Percentiles rank a stretch among this genome's conserved stretches.
Evolutionary conservation across 2,888 invertebrate genomes (phyloP).

Genomic region (Andrena trimmerana): DNA sequence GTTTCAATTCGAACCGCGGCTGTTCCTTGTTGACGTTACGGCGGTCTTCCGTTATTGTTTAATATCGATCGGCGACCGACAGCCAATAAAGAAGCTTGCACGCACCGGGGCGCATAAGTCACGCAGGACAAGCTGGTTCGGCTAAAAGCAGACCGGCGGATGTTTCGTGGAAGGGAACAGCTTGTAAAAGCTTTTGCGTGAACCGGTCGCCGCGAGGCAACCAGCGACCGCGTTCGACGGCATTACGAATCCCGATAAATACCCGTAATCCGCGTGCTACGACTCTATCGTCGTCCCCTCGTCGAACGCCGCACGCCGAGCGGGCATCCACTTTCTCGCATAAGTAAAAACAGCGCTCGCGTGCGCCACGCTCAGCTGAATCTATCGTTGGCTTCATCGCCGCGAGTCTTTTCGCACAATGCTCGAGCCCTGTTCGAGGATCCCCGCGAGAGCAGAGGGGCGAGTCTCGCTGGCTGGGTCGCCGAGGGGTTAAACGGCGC

Average conservation of each 20-base stretch:
- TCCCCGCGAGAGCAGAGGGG: too few relatives aligned
- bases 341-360: neutral
- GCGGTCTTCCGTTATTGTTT: slow-evolving; percentile 30
- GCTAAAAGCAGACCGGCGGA: neutral
- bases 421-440: too few relatives aligned
- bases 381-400: neutral
- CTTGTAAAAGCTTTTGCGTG: slow-evolving; percentile 13
- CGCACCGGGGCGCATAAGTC: neutral
- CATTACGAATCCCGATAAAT: slow-evolving; percentile 31
- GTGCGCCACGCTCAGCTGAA: neutral
- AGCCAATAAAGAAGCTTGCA: neutral
- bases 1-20: slow-evolving; percentile 23
- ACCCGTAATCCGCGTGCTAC: slow-evolving; percentile 16
- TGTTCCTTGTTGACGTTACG: slow-evolving; percentile 16
- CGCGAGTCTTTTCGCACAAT: neutral
- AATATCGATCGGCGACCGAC: slow-evolving; percentile 21
- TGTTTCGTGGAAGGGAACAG: neutral
- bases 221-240: slow-evolving; percentile 22
- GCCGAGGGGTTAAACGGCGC: neutral
- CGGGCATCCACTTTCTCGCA: neutral
- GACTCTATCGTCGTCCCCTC: neutral
- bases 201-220: neutral
- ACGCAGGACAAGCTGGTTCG: neutral
- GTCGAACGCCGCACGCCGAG: neutral
- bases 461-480: too few relatives aligned